These are phyloP conservation scores for Mastigias papua DNA, from an alignment of 30 jellyfish, hydroid and myxozoan genomes.

Conservation along the genomic window DNA sequence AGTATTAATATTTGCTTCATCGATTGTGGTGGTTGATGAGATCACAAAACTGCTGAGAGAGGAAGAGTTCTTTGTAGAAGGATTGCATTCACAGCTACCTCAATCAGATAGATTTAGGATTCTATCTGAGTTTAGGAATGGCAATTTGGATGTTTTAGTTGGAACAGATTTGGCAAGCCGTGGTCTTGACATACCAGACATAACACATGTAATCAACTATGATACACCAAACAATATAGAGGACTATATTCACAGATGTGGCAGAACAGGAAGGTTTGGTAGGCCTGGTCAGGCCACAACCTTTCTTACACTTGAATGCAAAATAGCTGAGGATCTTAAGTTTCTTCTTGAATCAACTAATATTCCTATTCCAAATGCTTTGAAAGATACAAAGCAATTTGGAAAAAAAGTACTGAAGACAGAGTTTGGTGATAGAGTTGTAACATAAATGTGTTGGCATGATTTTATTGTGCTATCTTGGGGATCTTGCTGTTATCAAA, in stretches of 20 bases:
- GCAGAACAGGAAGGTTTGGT: slow-evolving; percentile 97
- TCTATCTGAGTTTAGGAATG: slow-evolving; percentile 63
- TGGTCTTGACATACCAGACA: slow-evolving; percentile 86
- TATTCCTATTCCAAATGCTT: slow-evolving; percentile 69
- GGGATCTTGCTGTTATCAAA: not conserved
- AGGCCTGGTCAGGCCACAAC: slow-evolving; percentile 91
- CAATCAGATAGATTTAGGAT: slow-evolving; percentile 71
- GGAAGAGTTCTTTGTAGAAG: slow-evolving; percentile 91
- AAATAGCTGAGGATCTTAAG: slow-evolving; percentile 87
- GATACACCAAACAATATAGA: slow-evolving; percentile 87
- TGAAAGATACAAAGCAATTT: slow-evolving; percentile 82
- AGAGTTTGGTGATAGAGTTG: slow-evolving; percentile 91
- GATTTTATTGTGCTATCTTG: not conserved
- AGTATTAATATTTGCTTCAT: slow-evolving; percentile 77
- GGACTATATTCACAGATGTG: slow-evolving; percentile 94
- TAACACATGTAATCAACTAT: slow-evolving; percentile 90
- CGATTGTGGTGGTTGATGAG: slow-evolving; percentile 72
- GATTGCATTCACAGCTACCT: slow-evolving; percentile 80
- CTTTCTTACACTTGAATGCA: slow-evolving; percentile 87
- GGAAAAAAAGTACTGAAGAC: slow-evolving; percentile 86
- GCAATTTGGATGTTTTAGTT: slow-evolving; percentile 83
- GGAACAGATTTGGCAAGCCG: slow-evolving; percentile 96
- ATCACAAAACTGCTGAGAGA: slow-evolving; percentile 63
- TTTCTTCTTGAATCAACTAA: slow-evolving; percentile 75
- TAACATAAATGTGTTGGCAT: not conserved